phyloP scores from a whole-genome alignment of 2,113 vertebrate species.

The Alosa alosa region DNA sequence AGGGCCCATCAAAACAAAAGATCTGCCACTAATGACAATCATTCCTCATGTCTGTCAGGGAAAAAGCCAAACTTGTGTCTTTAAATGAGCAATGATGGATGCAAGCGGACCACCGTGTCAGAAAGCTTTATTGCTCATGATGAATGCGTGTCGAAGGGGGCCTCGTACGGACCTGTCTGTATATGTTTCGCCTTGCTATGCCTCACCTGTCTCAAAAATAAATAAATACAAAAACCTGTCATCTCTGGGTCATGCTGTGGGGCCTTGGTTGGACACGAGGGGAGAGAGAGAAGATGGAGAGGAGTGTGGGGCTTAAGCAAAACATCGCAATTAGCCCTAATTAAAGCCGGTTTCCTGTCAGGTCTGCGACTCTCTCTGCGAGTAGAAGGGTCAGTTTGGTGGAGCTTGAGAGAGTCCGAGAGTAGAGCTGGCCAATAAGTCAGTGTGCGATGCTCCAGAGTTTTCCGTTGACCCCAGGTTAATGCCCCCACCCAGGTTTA shows the following conservation, averaged over 20 bases:
- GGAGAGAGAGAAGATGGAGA: slow-evolving; percentile 8
- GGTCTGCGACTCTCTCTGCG: slow-evolving; percentile 49
- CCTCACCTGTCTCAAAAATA: neutral
- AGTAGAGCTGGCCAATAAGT: neutral
- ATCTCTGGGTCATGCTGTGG: slow-evolving; percentile 37
- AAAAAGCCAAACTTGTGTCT: slow-evolving; percentile 63
- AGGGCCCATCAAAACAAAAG: slow-evolving; percentile 73
- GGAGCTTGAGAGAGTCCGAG: neutral
- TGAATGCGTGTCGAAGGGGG: slow-evolving; percentile 45
- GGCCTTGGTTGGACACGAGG: neutral
- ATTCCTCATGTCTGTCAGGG: slow-evolving; percentile 65
- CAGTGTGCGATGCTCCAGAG: neutral
- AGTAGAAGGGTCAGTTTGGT: slow-evolving; percentile 1
- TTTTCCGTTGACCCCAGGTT: neutral
- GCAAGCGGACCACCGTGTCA: slow-evolving; percentile 51
- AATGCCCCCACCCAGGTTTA: neutral
- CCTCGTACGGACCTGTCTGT: neutral
- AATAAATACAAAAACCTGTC: neutral
- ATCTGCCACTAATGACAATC: slow-evolving; percentile 70
- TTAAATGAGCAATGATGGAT: slow-evolving; percentile 71
- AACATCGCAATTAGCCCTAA: slow-evolving; percentile 69
- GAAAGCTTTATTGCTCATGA: slow-evolving; percentile 60
- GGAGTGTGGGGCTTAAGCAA: slow-evolving; percentile 51
- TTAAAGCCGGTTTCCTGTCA: slow-evolving; percentile 63
- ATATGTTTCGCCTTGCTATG: neutral